These are phyloP conservation scores for Pheosia tremula DNA, from an alignment of 2,888 invertebrate species.

Conservation along the genomic window DNA sequence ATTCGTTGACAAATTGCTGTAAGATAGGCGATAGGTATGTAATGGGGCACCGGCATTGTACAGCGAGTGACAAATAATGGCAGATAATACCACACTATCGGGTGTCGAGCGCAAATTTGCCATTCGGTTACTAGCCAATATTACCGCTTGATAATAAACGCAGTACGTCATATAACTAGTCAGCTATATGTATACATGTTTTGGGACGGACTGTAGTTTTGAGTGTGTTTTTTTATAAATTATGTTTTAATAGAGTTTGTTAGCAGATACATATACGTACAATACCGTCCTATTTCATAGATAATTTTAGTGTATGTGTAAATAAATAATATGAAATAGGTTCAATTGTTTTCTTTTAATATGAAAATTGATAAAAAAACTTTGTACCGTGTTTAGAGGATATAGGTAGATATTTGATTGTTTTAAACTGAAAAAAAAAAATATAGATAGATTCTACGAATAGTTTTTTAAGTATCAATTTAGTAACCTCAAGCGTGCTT, in stretches of 20 bases:
- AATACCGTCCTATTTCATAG: too few relatives aligned
- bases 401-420: too few relatives aligned
- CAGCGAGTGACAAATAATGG: slow-evolving; percentile 81
- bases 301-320: too few relatives aligned
- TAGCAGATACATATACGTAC: too few relatives aligned
- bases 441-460: too few relatives aligned
- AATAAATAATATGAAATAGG: too few relatives aligned
- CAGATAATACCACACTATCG: slow-evolving; percentile 83
- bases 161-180: slow-evolving; percentile 47
- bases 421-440: too few relatives aligned
- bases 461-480: not conserved
- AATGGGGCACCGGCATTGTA: slow-evolving; percentile 72
- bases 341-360: too few relatives aligned
- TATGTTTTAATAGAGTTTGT: not conserved
- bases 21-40: slow-evolving; percentile 64
- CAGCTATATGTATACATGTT: slow-evolving; percentile 5
- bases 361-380: too few relatives aligned
- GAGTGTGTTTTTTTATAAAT: not conserved
- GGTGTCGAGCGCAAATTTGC: slow-evolving; percentile 78
- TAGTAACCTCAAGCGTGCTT: not conserved
- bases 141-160: slow-evolving; percentile 79
- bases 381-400: too few relatives aligned
- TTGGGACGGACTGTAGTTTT: not conserved
- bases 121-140: slow-evolving; percentile 80
- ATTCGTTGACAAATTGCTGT: slow-evolving; percentile 72